A percentile compares a stretch with the other conserved stretches of the same genome.
Conservation (phyloP, 2,888 invertebrate species). For the Lymantria dispar region DNA sequence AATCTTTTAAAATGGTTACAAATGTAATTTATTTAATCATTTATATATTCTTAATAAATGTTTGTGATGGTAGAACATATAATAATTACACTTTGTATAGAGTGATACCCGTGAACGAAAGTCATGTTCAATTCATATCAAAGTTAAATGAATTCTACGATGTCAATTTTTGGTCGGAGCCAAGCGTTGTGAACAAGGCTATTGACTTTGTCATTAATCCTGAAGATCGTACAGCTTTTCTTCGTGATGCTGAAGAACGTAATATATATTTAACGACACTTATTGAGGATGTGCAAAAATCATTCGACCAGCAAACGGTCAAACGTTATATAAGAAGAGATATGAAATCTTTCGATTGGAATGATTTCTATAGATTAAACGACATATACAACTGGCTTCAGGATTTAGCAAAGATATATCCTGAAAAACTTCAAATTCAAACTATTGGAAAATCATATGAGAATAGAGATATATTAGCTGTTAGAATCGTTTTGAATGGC, state of each 20-base stretch:
- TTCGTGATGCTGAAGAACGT: conserved; percentile 31
- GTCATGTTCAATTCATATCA: conserved; percentile 48
- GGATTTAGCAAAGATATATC: conserved; percentile 62
- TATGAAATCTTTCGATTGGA: conserved; percentile 73
- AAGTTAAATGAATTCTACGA: conserved; percentile 40
- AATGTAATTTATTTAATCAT: conserved; percentile 5
- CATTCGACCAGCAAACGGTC: conserved; percentile 58
- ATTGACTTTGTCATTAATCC: conserved; percentile 61
- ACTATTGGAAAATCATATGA: conserved; percentile 64
- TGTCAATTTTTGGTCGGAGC: conserved; percentile 56
- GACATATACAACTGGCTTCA: conserved; percentile 84
- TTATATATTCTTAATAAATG: conserved; percentile 9
- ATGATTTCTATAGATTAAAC: conserved; percentile 77
- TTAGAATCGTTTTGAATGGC: conserved; percentile 30
- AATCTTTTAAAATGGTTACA: conserved; percentile 12
- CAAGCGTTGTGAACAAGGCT: conserved; percentile 44
- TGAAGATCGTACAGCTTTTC: conserved; percentile 35
- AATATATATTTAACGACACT: conserved; percentile 52
- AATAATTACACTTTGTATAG: conserved; percentile 57
- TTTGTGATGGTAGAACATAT: conserved; percentile 27
- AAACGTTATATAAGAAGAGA: conserved; percentile 55
- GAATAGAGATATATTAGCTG: conserved; percentile 56
- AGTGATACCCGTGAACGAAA: conserved; percentile 44
- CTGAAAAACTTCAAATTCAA: conserved; percentile 57
- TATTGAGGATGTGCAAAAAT: conserved; percentile 57